Conservation (phyloP, 1,140 invertebrate genomes). For the Spodoptera frugiperda region DNA sequence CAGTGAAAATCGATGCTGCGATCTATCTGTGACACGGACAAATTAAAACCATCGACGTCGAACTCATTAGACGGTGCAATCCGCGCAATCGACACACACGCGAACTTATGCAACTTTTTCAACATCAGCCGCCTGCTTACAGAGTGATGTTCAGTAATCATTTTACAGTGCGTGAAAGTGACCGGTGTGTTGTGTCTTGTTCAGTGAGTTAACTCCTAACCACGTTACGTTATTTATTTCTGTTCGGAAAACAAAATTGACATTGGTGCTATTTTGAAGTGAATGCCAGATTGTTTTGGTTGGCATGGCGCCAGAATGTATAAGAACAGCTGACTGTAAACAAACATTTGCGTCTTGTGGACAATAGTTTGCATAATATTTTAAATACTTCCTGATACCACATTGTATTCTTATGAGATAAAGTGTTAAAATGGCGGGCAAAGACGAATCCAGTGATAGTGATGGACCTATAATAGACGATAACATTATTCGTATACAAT, state of each 20-base stretch:
- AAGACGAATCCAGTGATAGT: conserved; percentile 75
- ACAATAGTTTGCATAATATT: conserved; percentile 62
- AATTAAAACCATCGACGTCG: conserved; percentile 61
- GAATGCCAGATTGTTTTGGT: conserved; percentile 76
- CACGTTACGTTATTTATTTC: conserved; percentile 62
- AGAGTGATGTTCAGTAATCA: conserved; percentile 69
- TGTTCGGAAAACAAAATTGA: conserved; percentile 82
- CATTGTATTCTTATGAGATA: conserved; percentile 56
- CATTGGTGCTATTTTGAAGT: conserved; percentile 82
- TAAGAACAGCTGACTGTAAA: conserved; percentile 83
- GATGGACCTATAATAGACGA: conserved; percentile 82
- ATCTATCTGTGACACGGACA: conserved; percentile 51
- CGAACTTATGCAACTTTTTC: conserved; percentile 77
- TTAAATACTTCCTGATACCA: conserved; percentile 52
- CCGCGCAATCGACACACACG: conserved; percentile 67
- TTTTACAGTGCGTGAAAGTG: conserved; percentile 64
- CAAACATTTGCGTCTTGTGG: conserved; percentile 75
- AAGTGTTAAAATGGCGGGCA: conserved; percentile 70
- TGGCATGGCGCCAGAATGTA: conserved; percentile 74
- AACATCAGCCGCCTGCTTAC: conserved; percentile 63
- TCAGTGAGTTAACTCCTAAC: conserved; percentile 30
- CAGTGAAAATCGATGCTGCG: conserved; percentile 44
- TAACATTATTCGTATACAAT: conserved; percentile 84
- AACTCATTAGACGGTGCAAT: conserved; percentile 72
- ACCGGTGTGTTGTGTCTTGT: conserved; percentile 45